Base-by-base conservation (phyloP, 2,113 vertebrate genomes). In the Erythrocercus mccallii region DNA sequence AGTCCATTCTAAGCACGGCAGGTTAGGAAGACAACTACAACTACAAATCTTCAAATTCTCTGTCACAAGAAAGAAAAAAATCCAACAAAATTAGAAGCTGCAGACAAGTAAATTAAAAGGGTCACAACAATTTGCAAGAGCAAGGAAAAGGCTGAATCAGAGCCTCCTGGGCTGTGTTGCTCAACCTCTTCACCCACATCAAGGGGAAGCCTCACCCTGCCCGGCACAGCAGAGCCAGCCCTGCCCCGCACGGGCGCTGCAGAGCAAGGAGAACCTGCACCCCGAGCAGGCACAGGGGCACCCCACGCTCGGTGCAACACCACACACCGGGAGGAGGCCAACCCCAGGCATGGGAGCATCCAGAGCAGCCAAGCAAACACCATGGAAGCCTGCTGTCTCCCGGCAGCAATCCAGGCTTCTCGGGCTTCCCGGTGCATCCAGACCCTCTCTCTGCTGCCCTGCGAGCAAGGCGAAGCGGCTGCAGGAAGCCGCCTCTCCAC, bases 61-160 rank as follows among this genome's bases (percentile, higher is more conserved):
- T 68, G 53, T n/a, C 37, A 37, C 45, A 56, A 24, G 5, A 12
- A 16, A 27, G 11, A 57, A n/a, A 30, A 40, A 27, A 83, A 33
- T 11, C 40, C 40, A 42, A 42, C 40, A 18, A 27, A 77, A 61
- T 30, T 18, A 77, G 68, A 83, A 50, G 60, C 47, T 54, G 25
- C 4, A 15, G 85, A 76, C 22, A 33, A 91, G 64, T 95, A 91
- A 96, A 96, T 91, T 69, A 94, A 53, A 88, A 94, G 78, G 90
- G 73, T 88, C 81, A 80, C n/a, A 60, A 4, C 27, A 81, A 88
- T 71, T 73, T 23, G 22, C 19, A 53, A 65, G 77, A 89, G 62
- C 1, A 0, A 95, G 65, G 54, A 79, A 64, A 70, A 86, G 47
- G 76, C 71, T 94, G 82, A 97, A 92, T 94, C 89, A 94, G 86